Evolutionary conservation across 2,113 vertebrate genomes (phyloP).

Genomic region (Silurus asotus): DNA sequence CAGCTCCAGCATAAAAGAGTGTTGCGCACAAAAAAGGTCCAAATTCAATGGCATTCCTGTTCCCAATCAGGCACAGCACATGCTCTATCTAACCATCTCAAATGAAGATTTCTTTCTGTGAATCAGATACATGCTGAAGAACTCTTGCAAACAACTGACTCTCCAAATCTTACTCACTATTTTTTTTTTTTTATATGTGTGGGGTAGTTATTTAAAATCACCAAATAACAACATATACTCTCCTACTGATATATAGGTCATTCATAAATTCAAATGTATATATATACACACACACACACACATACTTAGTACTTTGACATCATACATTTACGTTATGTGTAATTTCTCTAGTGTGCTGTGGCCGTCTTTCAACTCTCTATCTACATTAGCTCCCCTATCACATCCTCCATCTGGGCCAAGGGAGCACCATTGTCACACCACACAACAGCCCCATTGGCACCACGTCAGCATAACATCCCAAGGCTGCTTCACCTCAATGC

Average conservation of each 20-base stretch:
- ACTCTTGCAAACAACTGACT: not conserved
- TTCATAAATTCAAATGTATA: not conserved
- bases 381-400: conserved; percentile 81
- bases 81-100: conserved; percentile 51
- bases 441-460: conserved; percentile 84
- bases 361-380: not conserved
- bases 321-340: not conserved
- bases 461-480: conserved; percentile 79
- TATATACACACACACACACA: too few species aligned
- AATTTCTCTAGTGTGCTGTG: not conserved
- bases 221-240: not conserved
- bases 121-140: conserved; percentile 47
- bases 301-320: not conserved
- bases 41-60: conserved; percentile 76
- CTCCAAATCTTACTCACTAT: not conserved
- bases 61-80: conserved; percentile 68
- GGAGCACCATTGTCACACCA: conserved; percentile 80
- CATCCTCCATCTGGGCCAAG: conserved; percentile 82
- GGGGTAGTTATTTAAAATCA: not conserved
- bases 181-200: not conserved
- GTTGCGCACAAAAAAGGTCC: conserved; percentile 65
- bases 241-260: not conserved
- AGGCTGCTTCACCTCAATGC: conserved; percentile 82
- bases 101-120: conserved; percentile 51
- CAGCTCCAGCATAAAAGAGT: conserved; percentile 71